Base-by-base conservation (phyloP, 2,797 vertebrate genomes). In the Protosalanx chinensis region DNA sequence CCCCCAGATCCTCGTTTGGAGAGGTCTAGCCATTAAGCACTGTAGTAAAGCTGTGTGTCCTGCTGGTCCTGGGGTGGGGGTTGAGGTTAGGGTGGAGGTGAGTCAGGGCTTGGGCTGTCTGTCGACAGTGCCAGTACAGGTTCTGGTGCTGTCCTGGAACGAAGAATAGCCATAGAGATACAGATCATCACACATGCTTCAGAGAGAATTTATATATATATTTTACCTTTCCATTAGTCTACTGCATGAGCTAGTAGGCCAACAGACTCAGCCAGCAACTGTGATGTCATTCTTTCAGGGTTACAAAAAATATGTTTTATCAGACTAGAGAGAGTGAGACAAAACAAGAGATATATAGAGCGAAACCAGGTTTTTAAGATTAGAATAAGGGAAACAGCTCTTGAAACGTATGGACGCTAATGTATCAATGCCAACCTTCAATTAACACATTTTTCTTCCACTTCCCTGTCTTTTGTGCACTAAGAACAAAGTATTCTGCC, bases 1-100 rank as follows among this genome's bases (percentile, higher is more conserved):
- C 89, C 90, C 87, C 88, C 87, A 81, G 84, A 85, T 86, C 86
- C 78, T 82, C 71, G 79, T 80, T 75, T 69, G 74, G 75, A 79
- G 84, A 88, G 85, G 74, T 90, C 86, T 89, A 90, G 91, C 92
- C 92, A 92, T 90, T 29, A 72, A 91, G 85, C 73, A 80, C 78
- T 12, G 77, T 82, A 81, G 78, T 79, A 82, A 84, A 79, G 81
- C 79, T 49, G 74, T 79, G 84, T 78, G 79, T 75, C 82, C 83
- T 74, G n/a, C 66, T 89, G 84, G 79, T 85, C 82, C 86, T 87
- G 62, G 67, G 56, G 56, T 23, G 69, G 61, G 46, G 41, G 74
- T 66, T 65, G 81, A 74, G 70, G 72, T 20, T n/a, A 83, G 77
- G 72, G 78, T 72, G 64, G 79, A 85, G 71, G 79, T 66, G 74